Base-by-base conservation (phyloP, 2,888 invertebrate genomes). In the Calameuta pallipes region DNA sequence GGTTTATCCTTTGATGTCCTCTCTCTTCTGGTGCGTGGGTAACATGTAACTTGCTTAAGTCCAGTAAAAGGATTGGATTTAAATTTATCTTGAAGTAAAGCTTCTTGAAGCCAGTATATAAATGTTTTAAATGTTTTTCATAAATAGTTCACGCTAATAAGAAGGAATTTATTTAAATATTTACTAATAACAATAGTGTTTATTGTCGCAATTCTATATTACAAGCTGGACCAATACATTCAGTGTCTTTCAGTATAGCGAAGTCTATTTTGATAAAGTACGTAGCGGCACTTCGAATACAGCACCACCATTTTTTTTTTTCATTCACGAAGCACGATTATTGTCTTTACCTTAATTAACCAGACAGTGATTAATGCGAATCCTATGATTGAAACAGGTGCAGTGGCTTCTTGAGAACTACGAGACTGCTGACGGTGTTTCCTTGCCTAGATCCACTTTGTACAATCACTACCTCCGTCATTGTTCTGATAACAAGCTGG, bases 381-480 rank as follows among this genome's bases (percentile, higher is more conserved):
- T 71, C 2, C 73, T 76, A 68, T 75, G 33, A 35, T 75, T 75
- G 75, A 73, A 74, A 75, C 86, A 96, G 96, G 95, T 97, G 76
- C 96, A 97, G 92, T 99, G 99, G 99, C 94, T 99, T 87, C 94
- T 98, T 89, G 98, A 98, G 91, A 98, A 99, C 93, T 99, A 99
- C 92, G 99, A 99, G 93, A 98, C 98, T 71, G 98, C 98, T 3
- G 99, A 99, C 90, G 96, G 96, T 30, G 98, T 98, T 33, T 97
- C 97, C 76, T 93, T 98, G 79, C 98, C 99, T 1, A 95, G 99
- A 71, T 98, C 98, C 69, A 99, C 98, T 1, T 94, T 99, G 68
- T 99, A 99, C 93, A 96, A 97, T 88, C 99, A 99, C 92, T 99
- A 99, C 92, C 94, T 98, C 87, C 95, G 98, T 34, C 99, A 99